phyloP scores from a whole-genome alignment of 2,113 vertebrate genomes.

The Pipra filicauda region DNA sequence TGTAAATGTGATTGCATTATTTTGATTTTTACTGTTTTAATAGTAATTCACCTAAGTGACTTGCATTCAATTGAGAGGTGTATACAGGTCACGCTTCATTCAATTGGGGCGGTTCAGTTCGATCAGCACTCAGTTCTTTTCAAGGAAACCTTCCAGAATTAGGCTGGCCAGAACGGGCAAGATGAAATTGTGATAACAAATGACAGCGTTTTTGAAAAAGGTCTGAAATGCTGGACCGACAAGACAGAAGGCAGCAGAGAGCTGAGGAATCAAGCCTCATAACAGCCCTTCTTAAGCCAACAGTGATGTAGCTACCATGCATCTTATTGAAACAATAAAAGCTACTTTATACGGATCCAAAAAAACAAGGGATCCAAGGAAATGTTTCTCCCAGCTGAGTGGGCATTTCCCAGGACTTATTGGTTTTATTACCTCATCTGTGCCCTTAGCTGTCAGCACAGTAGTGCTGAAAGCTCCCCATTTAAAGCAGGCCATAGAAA shows the following conservation, averaged over 20 bases:
- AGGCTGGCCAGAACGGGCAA: neutral
- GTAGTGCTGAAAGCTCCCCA: slow-evolving; percentile 41
- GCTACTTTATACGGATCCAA: neutral
- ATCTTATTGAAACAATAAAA: neutral
- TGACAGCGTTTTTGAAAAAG: neutral
- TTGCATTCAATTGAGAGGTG: neutral
- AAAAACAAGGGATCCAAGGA: neutral
- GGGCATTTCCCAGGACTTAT: slow-evolving; percentile 31
- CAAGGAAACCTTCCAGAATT: neutral
- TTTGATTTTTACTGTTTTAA: slow-evolving; percentile 1
- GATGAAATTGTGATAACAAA: neutral
- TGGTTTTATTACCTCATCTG: slow-evolving; percentile 64
- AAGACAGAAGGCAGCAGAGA: slow-evolving; percentile 39
- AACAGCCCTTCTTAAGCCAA: neutral
- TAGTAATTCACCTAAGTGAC: neutral
- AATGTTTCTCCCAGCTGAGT: slow-evolving; percentile 31
- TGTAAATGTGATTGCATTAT: neutral
- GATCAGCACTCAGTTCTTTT: neutral
- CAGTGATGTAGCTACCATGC: neutral
- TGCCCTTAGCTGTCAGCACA: slow-evolving; percentile 18
- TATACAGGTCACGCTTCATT: neutral
- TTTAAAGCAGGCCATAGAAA: slow-evolving; percentile 51
- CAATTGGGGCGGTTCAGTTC: neutral
- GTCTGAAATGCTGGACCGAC: neutral
- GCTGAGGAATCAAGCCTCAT: neutral